Evolutionary conservation across 1,140 invertebrate genomes (phyloP), one percentile per base, ranked within the genome.

Genomic region (Ruditapes philippinarum): DNA sequence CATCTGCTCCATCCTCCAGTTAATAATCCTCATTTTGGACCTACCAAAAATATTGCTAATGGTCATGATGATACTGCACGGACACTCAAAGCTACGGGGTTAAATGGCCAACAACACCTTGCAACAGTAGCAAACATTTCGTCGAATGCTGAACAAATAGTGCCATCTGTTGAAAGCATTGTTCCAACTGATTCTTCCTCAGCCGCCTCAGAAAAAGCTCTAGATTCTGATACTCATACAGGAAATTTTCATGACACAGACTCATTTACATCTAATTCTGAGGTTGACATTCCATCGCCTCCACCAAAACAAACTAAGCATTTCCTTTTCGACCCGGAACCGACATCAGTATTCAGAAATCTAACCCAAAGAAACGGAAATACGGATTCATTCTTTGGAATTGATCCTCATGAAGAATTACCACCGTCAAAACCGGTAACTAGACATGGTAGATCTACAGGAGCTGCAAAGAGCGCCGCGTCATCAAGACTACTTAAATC

Each of bases 81-180:
- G 4, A 65, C 5, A 3, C 28, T n/a, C 19, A 7, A n/a, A 65
- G 25, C 28, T 9, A 65, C 25, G 5, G 51, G 51, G 22, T 54
- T 22, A 14, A 14, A 9, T 4, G 51, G 51, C 2, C 25, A 65
- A 33, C 60, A 65, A 2, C 60, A 65, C 1, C 5, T 33, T 7
- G 28, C 60, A 33, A 9, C 28, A 5, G 22, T 33, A n/a, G 83
- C 70, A 2, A 85, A 36, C 38, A 85, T 85, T 45, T 76, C 45
- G 17, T 85, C 83, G 3, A 57, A 57, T 57, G 83, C 51, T 2
- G 22, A 9, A 25, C 70, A 51, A 62, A 60, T 54, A 1, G 76
- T 85, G 70, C 83, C 83, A 40, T 74, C 68, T 25, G 83, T 85
- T 60, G 83, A 85, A 38, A 74, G 42, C 42, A 38, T 76, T 25